A percentile compares a stretch with the other conserved stretches of the same genome.
phyloP scores from a whole-genome alignment of 2,888 invertebrate genomes.

The Athrips mouffetella region DNA sequence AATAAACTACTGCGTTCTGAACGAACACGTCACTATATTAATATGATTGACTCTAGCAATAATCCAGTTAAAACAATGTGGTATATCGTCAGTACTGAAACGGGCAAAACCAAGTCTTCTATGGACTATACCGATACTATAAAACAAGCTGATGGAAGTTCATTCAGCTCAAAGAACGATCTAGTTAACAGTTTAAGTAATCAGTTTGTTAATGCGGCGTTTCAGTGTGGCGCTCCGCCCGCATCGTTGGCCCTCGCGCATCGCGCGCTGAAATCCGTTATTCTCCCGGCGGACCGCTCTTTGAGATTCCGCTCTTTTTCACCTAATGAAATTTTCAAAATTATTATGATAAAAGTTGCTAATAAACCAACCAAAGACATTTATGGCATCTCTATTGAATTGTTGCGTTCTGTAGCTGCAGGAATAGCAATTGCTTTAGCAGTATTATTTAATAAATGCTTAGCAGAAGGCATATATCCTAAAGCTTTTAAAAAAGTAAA shows the following conservation, averaged over 20 bases:
- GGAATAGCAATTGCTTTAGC: neutral
- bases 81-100: neutral
- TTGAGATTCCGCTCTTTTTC: constrained; percentile 4
- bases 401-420: neutral
- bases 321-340: neutral
- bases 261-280: neutral
- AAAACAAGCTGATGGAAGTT: neutral
- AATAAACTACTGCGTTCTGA: neutral
- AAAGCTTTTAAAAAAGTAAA: neutral
- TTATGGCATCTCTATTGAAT: constrained; percentile 11
- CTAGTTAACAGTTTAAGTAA: constrained; percentile 1
- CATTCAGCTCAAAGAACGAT: neutral
- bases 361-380: constrained; percentile 14
- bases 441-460: constrained; percentile 5
- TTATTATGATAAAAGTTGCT: neutral
- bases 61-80: constrained; percentile 4
- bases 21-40: neutral
- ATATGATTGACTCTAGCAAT: neutral
- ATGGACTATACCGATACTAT: constrained; percentile 7
- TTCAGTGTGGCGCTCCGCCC: constrained; percentile 4
- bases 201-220: constrained; percentile 3
- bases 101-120: neutral
- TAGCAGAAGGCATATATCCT: neutral
- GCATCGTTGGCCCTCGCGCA: neutral
- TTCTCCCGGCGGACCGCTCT: neutral